phyloP scores from a whole-genome alignment of 2,888 invertebrate species.

The Lagria hirta region DNA sequence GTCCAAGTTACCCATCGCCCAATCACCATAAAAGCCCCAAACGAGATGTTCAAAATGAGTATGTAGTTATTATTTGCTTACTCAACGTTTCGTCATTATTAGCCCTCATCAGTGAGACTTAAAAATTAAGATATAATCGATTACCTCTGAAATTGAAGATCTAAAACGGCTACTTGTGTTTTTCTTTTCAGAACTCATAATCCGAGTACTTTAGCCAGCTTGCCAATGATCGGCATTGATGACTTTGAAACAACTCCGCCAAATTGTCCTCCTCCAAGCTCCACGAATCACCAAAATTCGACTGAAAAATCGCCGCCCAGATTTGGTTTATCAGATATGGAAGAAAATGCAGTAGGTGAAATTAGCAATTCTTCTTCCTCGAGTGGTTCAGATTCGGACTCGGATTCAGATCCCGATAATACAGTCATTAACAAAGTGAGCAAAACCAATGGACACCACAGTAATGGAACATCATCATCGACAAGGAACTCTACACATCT shows the following conservation, averaged over 20 bases:
- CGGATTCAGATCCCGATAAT: constrained; percentile 46
- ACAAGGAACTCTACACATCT: constrained; percentile 63
- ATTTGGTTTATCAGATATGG: constrained; percentile 31
- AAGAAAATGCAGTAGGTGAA: constrained; percentile 45
- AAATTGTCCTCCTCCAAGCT: constrained; percentile 24
- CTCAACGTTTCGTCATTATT: constrained; percentile 1
- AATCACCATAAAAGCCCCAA: constrained; percentile 47
- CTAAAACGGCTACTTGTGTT: not conserved
- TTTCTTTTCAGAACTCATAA: constrained; percentile 10
- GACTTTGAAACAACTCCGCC: constrained; percentile 53
- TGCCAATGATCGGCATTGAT: constrained; percentile 73
- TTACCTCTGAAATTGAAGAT: constrained; percentile 3
- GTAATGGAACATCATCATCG: constrained; percentile 56
- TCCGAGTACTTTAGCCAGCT: constrained; percentile 69
- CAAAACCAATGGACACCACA: constrained; percentile 49
- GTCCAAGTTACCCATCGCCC: constrained; percentile 55
- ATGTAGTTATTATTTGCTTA: constrained; percentile 20
- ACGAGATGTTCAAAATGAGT: constrained; percentile 44
- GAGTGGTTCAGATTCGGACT: constrained; percentile 52
- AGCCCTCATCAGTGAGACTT: no score
- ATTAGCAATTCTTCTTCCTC: constrained; percentile 49
- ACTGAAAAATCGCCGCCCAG: constrained; percentile 38
- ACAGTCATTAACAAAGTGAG: constrained; percentile 28
- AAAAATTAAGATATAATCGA: constrained; percentile 1
- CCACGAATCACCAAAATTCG: constrained; percentile 4